Conservation (phyloP, 2,888 invertebrate species). For the Meloe dianella region DNA sequence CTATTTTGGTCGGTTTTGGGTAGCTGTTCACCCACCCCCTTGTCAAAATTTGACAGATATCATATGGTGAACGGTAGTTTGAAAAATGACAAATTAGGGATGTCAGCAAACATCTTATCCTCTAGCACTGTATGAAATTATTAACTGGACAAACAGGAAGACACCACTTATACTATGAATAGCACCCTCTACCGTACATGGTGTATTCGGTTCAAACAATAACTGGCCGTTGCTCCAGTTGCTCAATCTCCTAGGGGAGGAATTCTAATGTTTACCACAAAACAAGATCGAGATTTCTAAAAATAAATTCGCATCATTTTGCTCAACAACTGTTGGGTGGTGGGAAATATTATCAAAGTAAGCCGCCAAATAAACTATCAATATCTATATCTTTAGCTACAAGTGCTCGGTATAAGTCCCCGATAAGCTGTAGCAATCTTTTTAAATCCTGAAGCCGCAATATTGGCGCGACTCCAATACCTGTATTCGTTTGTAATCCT, state of each 20-base stretch:
- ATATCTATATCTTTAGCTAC: conserved; percentile 42
- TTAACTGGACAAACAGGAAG: conserved; percentile 46
- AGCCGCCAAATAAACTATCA: conserved; percentile 43
- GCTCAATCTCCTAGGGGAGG: neutral
- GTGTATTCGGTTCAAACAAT: neutral
- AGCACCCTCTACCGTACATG: conserved; percentile 23
- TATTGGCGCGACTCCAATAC: conserved; percentile 53
- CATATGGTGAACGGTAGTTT: neutral
- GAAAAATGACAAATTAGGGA: conserved; percentile 7
- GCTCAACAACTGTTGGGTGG: neutral
- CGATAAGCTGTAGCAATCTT: conserved; percentile 58
- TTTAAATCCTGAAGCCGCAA: conserved; percentile 55
- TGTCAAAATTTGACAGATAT: neutral
- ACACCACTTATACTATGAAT: conserved; percentile 43
- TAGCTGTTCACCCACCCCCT: neutral
- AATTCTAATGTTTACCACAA: neutral
- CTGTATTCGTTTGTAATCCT: conserved; percentile 56
- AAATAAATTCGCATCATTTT: neutral
- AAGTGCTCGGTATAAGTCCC: conserved; percentile 54
- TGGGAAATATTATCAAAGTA: conserved; percentile 17
- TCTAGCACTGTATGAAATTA: conserved; percentile 31
- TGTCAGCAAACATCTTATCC: conserved; percentile 16
- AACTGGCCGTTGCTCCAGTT: neutral
- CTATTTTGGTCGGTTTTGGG: neutral
- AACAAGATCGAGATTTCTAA: too few species aligned